These are phyloP conservation scores for Phaedon cochleariae DNA, from an alignment of 2,888 invertebrate genomes.

Conservation along the genomic window DNA sequence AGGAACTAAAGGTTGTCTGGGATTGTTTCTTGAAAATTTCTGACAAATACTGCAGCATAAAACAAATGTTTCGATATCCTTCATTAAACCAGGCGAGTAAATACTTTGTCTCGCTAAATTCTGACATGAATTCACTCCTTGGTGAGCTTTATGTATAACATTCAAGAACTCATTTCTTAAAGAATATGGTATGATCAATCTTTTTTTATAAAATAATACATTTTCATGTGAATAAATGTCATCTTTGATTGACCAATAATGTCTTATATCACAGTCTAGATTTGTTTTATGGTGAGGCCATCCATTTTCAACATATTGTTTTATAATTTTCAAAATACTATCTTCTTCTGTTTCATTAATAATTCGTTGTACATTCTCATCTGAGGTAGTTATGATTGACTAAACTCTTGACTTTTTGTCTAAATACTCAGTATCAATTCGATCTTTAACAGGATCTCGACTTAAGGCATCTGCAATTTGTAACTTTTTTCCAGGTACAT, in stretches of 20 bases:
- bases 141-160: constrained; percentile 2
- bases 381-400: constrained; percentile 1
- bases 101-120: neutral
- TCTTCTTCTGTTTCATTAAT: neutral
- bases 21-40: no score
- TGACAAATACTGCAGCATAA: neutral
- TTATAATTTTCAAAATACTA: neutral
- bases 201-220: constrained; percentile 7
- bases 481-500: neutral
- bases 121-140: neutral
- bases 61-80: neutral
- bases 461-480: neutral
- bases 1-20: no score
- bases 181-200: neutral
- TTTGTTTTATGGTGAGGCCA: constrained; percentile 5
- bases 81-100: neutral
- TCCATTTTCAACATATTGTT: neutral
- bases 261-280: neutral
- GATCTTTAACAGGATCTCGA: neutral
- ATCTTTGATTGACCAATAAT: constrained; percentile 1
- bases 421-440: neutral
- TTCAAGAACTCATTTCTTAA: neutral
- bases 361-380: neutral
- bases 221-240: neutral
- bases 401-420: neutral